Conservation (phyloP, 1,140 invertebrate genomes). For the Contarinia nasturtii region DNA sequence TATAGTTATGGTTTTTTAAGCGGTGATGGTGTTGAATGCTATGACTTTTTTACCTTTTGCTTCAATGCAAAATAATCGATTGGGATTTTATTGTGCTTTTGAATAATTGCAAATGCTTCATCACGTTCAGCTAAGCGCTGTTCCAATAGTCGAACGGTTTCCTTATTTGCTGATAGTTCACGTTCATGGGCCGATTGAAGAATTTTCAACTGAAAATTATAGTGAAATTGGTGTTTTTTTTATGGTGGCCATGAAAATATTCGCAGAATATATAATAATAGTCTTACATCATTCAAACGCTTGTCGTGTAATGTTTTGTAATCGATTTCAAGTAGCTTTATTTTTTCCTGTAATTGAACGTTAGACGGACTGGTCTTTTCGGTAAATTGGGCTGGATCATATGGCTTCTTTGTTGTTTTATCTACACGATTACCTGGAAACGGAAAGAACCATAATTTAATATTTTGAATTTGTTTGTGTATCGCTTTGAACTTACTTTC, state of each 20-base stretch:
- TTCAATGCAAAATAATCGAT: constrained; percentile 23
- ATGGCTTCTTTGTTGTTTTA: constrained; percentile 20
- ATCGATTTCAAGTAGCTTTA: constrained; percentile 37
- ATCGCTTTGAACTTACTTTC: constrained; percentile 38
- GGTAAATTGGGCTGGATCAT: constrained; percentile 26
- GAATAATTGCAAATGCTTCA: constrained; percentile 13
- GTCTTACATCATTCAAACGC: constrained; percentile 49
- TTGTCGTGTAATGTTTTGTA: constrained; percentile 51
- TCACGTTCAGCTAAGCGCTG: constrained; percentile 21
- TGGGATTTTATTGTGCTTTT: constrained; percentile 21
- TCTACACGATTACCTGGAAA: background rate
- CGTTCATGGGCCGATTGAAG: constrained; percentile 58
- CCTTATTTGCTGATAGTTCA: constrained; percentile 34
- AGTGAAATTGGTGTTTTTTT: constrained; percentile 3
- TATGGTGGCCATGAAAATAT: background rate
- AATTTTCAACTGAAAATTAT: constrained; percentile 38
- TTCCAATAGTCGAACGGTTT: constrained; percentile 19
- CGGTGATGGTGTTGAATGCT: no score
- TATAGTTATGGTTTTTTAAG: no score
- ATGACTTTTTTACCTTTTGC: constrained; percentile 16
- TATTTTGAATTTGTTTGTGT: constrained; percentile 7
- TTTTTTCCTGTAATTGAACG: constrained; percentile 33
- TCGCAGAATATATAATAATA: background rate
- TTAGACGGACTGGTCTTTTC: constrained; percentile 32
- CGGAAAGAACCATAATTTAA: background rate